Evolutionary conservation across 2,888 invertebrate genomes (phyloP), one percentile per base, ranked within the genome.

Genomic region (Nemurella pictetii): DNA sequence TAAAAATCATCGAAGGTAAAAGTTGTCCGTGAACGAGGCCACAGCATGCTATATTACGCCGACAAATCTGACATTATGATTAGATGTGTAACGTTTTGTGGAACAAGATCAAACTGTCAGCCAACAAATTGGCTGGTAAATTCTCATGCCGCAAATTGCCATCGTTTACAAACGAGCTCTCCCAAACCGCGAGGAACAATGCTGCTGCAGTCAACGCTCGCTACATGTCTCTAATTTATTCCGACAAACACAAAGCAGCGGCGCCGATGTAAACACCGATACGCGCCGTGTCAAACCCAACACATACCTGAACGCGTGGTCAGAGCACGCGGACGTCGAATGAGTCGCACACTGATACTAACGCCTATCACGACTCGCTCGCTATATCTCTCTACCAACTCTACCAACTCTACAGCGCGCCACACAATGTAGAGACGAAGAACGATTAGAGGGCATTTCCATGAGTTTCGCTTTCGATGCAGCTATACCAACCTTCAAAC

Each of bases 11-110:
- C 29, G 85, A 85, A 85, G 85, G 85, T 85, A 85, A 85, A 85
- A 85, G 85, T 83, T 85, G 85, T 27, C 35, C 75, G 27, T 77
- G 75, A 85, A 82, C 83, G 85, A 83, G 85, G 85, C 82, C 84
- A 81, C 29, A 32, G 12, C 55, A 20, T 55, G 55, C 15, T 55
- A 55, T 55, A 55, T 55, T 55, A 55, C 55, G 55, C 55, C 55
- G 55, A 55, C 55, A 12, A 2, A 3, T 12, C 55, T 55, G 55
- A 55, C 55, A 55, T 55, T 55, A 12, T 55, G 55, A 55, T 55
- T 55, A 55, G 55, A 55, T 55, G 55, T 55, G 55, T 55, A 7
- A 55, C 55, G 5, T 1, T 55, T 55, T 55, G 20, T 55, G 20
- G 12, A 55, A 55, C 55, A 55, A 55, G 55, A 20, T 55, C 55